phyloP scores from a whole-genome alignment of 2,113 vertebrate genomes.

The Cyphomyrus plagiostoma region DNA sequence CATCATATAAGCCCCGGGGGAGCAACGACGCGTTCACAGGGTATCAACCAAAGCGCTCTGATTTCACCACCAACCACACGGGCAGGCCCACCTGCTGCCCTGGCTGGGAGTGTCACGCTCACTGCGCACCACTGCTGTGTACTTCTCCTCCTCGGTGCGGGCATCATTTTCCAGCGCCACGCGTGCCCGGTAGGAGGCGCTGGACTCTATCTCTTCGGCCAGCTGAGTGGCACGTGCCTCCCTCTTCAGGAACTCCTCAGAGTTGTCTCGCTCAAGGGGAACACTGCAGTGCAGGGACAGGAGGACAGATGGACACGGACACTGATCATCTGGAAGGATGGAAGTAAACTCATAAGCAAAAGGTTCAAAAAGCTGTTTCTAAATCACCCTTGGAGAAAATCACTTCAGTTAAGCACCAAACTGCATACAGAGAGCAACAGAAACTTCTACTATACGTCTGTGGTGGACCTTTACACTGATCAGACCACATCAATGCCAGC shows the following conservation, averaged over 20 bases:
- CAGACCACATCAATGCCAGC: not conserved
- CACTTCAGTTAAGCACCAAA: not conserved
- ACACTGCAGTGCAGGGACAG: slow-evolving; percentile 63
- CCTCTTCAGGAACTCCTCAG: slow-evolving; percentile 94
- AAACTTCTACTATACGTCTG: not conserved
- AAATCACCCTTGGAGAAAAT: not conserved
- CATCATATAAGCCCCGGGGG: not conserved
- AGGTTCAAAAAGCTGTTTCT: not conserved
- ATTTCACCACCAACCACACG: not conserved
- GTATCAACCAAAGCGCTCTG: not conserved
- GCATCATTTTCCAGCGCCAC: slow-evolving; percentile 96
- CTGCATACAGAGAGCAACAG: not conserved
- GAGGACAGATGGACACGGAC: not conserved
- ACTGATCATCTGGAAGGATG: slow-evolving; percentile 21
- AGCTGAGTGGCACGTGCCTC: slow-evolving; percentile 92
- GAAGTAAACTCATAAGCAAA: not conserved
- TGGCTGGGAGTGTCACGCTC: slow-evolving; percentile 78
- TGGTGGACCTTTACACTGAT: not conserved
- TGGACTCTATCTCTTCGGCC: slow-evolving; percentile 98
- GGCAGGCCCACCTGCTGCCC: slow-evolving; percentile 68
- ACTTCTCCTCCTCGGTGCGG: slow-evolving; percentile 92
- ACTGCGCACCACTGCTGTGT: slow-evolving; percentile 85
- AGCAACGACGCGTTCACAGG: not conserved
- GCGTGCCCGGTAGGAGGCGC: slow-evolving; percentile 89
- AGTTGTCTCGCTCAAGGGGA: slow-evolving; percentile 93